Base-by-base conservation (phyloP, 1,140 invertebrate species). In the Fopius arisanus region DNA sequence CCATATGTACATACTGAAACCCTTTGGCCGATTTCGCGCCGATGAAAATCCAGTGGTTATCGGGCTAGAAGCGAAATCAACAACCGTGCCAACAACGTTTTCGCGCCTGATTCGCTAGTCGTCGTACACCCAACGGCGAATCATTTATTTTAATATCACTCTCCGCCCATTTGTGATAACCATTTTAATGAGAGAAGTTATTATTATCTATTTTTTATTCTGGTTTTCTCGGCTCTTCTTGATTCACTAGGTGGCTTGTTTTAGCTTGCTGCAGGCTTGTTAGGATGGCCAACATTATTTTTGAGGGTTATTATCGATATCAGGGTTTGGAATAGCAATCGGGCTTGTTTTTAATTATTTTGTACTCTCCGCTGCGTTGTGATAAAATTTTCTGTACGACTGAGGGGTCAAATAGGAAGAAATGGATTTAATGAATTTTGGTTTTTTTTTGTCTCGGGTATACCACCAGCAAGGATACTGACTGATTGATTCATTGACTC, bases 21-120 rank as follows among this genome's bases (percentile, higher is more conserved):
- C 62, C 62, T 65, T 65, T 65, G 62, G 62, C 62, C 29, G 72
- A 73, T 73, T 73, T 68, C 66, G 66, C 21, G 54, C 66, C 66
- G 72, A 73, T 73, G 66, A 73, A 73, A 73, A 73, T 73, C 48
- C 72, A 59, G 72, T 37, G 66, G 72, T 73, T 73, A 73, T 73
- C 66, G 51, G 66, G 43, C 65, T 33, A 68, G 28, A 62, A 73
- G 66, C 66, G 66, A 73, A 73, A 73, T 73, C 72, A 73, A 73
- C 72, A 73, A 29, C 73, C 28, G 69, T 70, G 69, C 65, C 72
- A 70, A 73, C 67, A 76, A 48, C 75, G 74, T 59, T 74, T 75
- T 76, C 51, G 41, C 31, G 59, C 41, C 12, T 26, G n/a, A 65
- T 65, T 65, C 29, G 48, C 19, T 73, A n/a, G 62, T 65, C 7